Percentiles rank a stretch among this genome's conserved stretches.
phyloP scores from a whole-genome alignment of 2,888 invertebrate genomes.

The Micropterix aruncella region DNA sequence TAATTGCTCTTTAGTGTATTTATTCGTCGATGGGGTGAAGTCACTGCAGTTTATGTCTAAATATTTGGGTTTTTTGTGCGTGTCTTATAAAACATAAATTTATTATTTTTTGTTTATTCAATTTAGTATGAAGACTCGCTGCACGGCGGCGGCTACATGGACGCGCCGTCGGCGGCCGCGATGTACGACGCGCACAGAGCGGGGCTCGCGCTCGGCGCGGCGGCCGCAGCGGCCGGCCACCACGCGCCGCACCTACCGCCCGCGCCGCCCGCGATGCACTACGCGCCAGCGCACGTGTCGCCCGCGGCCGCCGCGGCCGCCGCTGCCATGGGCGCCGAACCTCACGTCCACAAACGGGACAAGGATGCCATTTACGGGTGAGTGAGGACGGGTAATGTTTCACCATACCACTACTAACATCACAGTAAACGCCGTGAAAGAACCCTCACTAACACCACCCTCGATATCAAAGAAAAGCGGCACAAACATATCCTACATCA shows the following conservation, averaged over 20 bases:
- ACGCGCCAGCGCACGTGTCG: constrained; percentile 61
- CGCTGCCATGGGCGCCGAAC: constrained; percentile 75
- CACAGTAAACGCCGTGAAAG: background rate
- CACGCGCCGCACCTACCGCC: constrained; percentile 75
- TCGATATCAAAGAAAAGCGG: no score
- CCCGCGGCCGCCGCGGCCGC: constrained; percentile 73
- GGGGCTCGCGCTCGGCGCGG: constrained; percentile 42
- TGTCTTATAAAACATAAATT: no score
- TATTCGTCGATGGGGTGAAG: no score
- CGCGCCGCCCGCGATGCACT: constrained; percentile 52
- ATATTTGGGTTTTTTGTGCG: no score
- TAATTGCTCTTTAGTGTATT: no score
- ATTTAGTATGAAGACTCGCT: constrained; percentile 95
- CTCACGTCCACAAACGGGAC: constrained; percentile 92
- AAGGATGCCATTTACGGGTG: constrained; percentile 99
- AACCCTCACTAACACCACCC: background rate
- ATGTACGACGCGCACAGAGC: constrained; percentile 68
- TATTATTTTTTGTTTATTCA: no score
- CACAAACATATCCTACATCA: no score
- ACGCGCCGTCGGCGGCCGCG: constrained; percentile 43
- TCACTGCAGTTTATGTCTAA: no score
- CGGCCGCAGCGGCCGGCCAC: constrained; percentile 48
- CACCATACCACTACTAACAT: constrained; percentile 9
- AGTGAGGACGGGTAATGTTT: constrained; percentile 41
- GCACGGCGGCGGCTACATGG: constrained; percentile 74